phyloP scores from a whole-genome alignment of 2,797 vertebrate genomes.

The Tangara arthus region DNA sequence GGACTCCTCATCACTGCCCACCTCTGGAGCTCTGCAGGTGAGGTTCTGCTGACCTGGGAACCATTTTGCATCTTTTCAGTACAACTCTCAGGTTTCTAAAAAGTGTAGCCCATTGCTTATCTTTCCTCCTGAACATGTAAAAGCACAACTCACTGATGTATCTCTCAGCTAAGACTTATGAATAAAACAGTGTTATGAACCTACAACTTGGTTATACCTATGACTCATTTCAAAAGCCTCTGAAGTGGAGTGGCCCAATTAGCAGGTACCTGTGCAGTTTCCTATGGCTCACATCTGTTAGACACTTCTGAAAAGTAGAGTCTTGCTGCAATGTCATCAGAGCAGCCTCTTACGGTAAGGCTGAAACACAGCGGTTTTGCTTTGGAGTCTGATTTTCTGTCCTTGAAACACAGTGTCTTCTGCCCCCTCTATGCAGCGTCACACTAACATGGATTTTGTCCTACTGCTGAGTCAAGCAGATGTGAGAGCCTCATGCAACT shows the following conservation, averaged over 20 bases:
- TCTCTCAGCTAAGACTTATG: neutral
- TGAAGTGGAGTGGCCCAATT: neutral
- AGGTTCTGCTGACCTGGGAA: neutral
- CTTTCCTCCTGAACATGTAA: neutral
- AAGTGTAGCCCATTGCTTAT: neutral
- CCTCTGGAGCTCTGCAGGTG: neutral
- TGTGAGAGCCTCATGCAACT: neutral
- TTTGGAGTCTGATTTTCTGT: neutral
- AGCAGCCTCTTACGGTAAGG: neutral
- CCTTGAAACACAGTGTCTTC: neutral
- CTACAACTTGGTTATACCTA: neutral
- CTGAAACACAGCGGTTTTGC: neutral
- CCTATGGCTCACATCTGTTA: neutral
- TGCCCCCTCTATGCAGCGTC: neutral
- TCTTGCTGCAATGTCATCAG: neutral
- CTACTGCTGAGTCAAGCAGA: neutral
- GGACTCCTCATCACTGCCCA: neutral
- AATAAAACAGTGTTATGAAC: conserved; percentile 3
- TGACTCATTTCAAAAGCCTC: conserved; percentile 13
- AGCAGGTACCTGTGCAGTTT: neutral
- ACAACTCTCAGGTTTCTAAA: neutral
- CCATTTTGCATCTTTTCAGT: neutral
- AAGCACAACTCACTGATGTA: neutral
- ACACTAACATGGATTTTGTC: neutral
- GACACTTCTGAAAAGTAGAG: neutral